A percentile compares a stretch with the other conserved stretches of the same genome.
Conservation (phyloP, 2,113 vertebrate genomes). For the Trinectes maculatus region DNA sequence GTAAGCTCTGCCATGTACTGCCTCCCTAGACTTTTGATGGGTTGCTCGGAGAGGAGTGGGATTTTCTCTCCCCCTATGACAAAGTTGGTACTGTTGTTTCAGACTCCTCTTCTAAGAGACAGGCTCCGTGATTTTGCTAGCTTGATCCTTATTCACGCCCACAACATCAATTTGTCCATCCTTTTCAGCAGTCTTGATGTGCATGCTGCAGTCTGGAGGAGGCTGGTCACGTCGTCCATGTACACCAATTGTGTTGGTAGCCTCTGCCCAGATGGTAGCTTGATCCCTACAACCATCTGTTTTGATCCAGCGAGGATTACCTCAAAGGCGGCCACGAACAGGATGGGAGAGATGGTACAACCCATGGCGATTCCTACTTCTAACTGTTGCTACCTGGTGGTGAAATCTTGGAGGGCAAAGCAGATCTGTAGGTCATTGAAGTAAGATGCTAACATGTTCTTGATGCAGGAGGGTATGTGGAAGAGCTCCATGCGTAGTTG, state of each 20-base stretch:
- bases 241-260: too few species aligned
- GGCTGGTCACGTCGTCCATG: neutral
- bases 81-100: neutral
- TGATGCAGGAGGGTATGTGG: neutral
- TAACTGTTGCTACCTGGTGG: neutral
- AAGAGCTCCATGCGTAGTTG: neutral
- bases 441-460: too few species aligned
- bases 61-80: neutral
- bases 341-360: neutral
- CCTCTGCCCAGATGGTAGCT: too few species aligned
- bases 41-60: neutral
- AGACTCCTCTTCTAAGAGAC: neutral
- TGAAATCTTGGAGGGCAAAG: neutral
- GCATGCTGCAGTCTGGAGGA: neutral
- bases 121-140: neutral
- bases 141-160: neutral
- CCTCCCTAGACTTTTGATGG: neutral
- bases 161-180: neutral
- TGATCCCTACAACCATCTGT: too few species aligned
- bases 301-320: neutral
- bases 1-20: neutral
- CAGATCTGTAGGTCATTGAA: neutral
- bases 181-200: neutral
- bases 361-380: neutral
- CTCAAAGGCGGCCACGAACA: neutral